Conservation (phyloP, 92 coral and sea anemone genomes). For the Actinostola sp. region DNA sequence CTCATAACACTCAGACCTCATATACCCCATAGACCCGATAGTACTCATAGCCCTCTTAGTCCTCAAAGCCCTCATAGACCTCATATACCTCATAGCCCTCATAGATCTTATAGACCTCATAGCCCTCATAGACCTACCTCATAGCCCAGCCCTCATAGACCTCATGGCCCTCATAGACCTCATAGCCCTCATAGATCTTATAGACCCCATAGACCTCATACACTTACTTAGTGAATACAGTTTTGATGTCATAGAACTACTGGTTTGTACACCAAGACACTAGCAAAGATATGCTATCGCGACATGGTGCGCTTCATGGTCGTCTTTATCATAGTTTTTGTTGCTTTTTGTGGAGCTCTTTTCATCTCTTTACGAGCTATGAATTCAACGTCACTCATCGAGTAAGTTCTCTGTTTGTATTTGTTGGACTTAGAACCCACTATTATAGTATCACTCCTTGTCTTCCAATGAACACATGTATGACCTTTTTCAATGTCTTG, state of each 20-base stretch:
- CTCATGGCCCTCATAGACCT: too few species aligned
- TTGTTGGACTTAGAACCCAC: background rate
- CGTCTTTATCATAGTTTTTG: slow-evolving; percentile 68
- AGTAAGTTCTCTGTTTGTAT: slow-evolving; percentile 37
- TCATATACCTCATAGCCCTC: too few species aligned
- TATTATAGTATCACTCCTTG: background rate
- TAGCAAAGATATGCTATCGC: slow-evolving; percentile 88
- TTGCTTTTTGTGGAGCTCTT: slow-evolving; percentile 88
- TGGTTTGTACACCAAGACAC: slow-evolving; percentile 90
- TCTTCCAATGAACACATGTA: background rate
- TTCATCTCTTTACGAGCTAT: slow-evolving; percentile 82
- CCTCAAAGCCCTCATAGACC: too few species aligned
- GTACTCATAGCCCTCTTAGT: too few species aligned
- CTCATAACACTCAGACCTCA: too few species aligned
- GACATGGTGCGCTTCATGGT: slow-evolving; percentile 77
- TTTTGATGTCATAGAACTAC: slow-evolving; percentile 61
- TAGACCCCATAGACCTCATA: background rate
- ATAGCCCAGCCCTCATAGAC: too few species aligned
- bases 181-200: too few species aligned
- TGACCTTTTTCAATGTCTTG: too few species aligned
- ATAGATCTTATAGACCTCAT: too few species aligned
- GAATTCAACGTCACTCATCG: slow-evolving; percentile 64
- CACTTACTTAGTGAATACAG: background rate
- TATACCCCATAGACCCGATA: too few species aligned
- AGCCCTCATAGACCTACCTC: too few species aligned